Percentiles rank a stretch among this genome's conserved stretches.
phyloP scores from a whole-genome alignment of 1,140 invertebrate genomes.

The Batillaria attramentaria region DNA sequence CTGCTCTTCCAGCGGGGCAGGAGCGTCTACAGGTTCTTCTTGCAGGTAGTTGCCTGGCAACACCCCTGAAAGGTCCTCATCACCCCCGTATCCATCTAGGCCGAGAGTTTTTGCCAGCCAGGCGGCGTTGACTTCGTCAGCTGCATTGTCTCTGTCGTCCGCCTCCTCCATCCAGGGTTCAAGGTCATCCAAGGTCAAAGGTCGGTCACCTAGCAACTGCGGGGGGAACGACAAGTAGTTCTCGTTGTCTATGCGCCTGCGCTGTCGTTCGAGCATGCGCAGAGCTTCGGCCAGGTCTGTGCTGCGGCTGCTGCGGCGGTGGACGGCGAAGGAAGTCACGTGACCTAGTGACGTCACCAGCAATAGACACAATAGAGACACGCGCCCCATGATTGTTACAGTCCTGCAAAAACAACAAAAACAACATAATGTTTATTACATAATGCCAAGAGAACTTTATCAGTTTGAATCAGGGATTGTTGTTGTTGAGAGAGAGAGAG shows the following conservation, averaged over 20 bases:
- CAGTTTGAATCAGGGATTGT: neutral
- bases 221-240: neutral
- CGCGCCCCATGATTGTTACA: neutral
- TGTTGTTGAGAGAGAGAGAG: neutral
- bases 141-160: neutral
- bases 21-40: neutral
- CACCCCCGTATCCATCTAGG: neutral
- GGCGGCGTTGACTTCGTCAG: neutral
- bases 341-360: slow-evolving; percentile 16
- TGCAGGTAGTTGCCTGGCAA: neutral
- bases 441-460: no score
- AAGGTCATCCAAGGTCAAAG: slow-evolving; percentile 16
- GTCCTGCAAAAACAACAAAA: slow-evolving; percentile 7
- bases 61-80: neutral
- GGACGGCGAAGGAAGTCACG: slow-evolving; percentile 38
- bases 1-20: neutral
- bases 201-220: neutral
- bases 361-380: neutral
- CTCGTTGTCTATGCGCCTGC: slow-evolving; percentile 25
- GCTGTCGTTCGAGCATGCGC: slow-evolving; percentile 37
- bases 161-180: slow-evolving; percentile 30
- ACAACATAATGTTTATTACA: neutral
- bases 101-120: slow-evolving; percentile 25
- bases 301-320: slow-evolving; percentile 13
- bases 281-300: slow-evolving; percentile 36